Base-by-base conservation (phyloP, 2,888 invertebrate genomes). In the Acheta domesticus region DNA sequence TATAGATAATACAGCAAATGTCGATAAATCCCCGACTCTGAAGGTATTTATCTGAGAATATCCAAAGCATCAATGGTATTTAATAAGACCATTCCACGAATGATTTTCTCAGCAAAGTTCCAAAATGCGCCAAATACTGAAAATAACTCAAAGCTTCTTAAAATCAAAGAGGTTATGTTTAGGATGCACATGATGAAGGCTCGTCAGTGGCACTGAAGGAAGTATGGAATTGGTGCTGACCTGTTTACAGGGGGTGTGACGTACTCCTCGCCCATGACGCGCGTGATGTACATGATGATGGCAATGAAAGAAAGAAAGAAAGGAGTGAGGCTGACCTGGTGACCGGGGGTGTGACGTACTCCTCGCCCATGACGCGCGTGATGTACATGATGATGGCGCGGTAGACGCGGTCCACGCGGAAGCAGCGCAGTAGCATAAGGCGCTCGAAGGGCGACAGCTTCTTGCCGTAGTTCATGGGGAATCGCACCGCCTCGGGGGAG, bases 361-460 rank as follows among this genome's bases (percentile, higher is more conserved):
- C 92, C 87, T 95, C 94, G 75, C 96, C 96, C 94, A 97, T 95
- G 12, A 91, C 91, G 83, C 90, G 89, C 8, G 91, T 92, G 83
- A 97, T 94, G 86, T 93, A 97, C 85, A 94, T 91, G 49, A 93
- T 93, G 82, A 97, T 91, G n/a, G 94, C 93, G 83, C 94, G 90
- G 87, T 94, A 96, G 79, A 97, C 93, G 82, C 97, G 90, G 88
- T 97, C 97, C 21, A 96, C 91, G 48, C 97, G 91, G 89, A 97
- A 96, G 86, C 97, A 97, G 21, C 97, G 90, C 78, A 97, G 87
- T 80, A 97, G 85, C 94, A 97, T 93, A 79, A 97, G 88, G 79
- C 91, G 87, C 86, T 96, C 89, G 85, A 92, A 88, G 21, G 16
- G 36, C 62, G 76, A 76, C 14, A 80, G 77, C 16, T 78, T 79